A percentile compares a stretch with the other conserved stretches of the same genome.
Evolutionary conservation across 2,113 vertebrate species (phyloP).

Genomic region (Syngnathus typhle): DNA sequence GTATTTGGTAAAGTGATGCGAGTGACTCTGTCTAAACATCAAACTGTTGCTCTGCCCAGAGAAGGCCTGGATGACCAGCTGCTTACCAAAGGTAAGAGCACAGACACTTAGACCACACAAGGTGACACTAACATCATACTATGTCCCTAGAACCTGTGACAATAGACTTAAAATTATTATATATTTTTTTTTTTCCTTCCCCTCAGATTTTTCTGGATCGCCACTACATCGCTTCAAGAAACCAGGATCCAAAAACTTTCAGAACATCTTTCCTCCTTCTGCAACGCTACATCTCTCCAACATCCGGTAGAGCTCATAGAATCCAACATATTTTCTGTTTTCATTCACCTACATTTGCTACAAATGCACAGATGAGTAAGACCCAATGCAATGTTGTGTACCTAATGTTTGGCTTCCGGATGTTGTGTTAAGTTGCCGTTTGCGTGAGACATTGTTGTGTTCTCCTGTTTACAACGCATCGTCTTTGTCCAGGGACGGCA

Average conservation of each 20-base stretch:
- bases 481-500: slow-evolving; percentile 76
- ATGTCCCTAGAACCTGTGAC: not conserved
- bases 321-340: not conserved
- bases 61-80: slow-evolving; percentile 97
- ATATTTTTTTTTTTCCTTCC: not conserved
- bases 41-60: slow-evolving; percentile 92
- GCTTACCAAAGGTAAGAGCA: slow-evolving; percentile 79
- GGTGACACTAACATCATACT: not conserved
- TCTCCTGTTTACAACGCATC: not conserved
- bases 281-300: slow-evolving; percentile 96
- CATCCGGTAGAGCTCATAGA: slow-evolving; percentile 76
- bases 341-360: not conserved
- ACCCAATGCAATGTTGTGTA: not conserved
- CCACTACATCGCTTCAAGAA: slow-evolving; percentile 98
- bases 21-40: slow-evolving; percentile 94
- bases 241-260: slow-evolving; percentile 96
- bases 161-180: not conserved
- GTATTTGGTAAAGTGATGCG: slow-evolving; percentile 98
- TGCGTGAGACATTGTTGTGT: too few relatives aligned
- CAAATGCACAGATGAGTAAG: not conserved
- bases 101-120: not conserved
- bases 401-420: too few relatives aligned
- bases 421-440: too few relatives aligned
- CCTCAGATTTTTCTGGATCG: slow-evolving; percentile 87
- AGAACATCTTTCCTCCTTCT: slow-evolving; percentile 97